Base-by-base conservation (phyloP, 1,140 invertebrate genomes). In the Trypoxylus dichotomus region DNA sequence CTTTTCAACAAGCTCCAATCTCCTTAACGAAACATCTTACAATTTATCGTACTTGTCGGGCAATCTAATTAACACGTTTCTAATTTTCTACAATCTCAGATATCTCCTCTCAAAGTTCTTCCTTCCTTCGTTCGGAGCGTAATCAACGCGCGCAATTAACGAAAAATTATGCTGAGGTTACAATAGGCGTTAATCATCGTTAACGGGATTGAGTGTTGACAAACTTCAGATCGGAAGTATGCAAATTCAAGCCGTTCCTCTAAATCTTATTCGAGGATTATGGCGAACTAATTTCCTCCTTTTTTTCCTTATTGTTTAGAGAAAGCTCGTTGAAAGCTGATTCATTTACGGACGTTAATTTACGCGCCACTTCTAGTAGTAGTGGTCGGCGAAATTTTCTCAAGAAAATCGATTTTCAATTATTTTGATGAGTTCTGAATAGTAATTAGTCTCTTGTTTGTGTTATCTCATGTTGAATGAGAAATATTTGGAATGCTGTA, bases 231-330 rank as follows among this genome's bases (percentile, higher is more conserved):
- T 42, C 63, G 74, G 60, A 78, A 78, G 75, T 78, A 78, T 78
- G 77, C 77, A 76, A 78, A 78, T 78, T 78, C 47, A 54, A 76
- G 77, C 77, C 58, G 74, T 78, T 78, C 74, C 77, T 29, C 41
- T 41, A 78, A 78, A 78, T 78, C 77, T 78, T 78, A 78, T 75
- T 74, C 74, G 42, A 37, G 77, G 77, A 78, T 78, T 78, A 78
- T 60, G 60, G 58, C 75, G 74, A 78, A 76, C 77, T 78, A 78
- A 78, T 78, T 78, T 78, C 42, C 32, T 71, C 60, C 42, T 77
- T 63, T 77, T 77, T 76, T 72, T 76, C 74, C 74, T 63, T 78
- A 32, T 78, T 78, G 77, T 78, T 78, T 78, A 42, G 19, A 27
- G 77, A 27, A 76, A 41, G 60, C 60, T 68, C 27, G 60, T 68